Evolutionary conservation across 2,797 vertebrate species (phyloP).

Genomic region (Malurus splendens): DNA sequence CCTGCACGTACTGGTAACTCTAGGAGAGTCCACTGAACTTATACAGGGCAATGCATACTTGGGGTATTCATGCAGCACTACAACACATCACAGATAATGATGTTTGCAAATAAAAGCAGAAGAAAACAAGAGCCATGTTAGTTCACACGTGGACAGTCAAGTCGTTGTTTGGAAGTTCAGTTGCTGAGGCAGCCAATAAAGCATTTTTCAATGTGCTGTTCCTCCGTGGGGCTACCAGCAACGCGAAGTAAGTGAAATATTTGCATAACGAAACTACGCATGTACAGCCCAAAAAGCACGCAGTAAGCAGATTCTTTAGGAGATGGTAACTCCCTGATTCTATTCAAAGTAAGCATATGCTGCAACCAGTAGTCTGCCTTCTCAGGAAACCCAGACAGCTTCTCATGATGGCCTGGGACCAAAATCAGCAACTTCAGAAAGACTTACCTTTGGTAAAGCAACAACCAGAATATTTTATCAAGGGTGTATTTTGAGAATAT

Average conservation of each 20-base stretch:
- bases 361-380: background rate
- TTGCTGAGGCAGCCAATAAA: background rate
- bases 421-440: constrained; percentile 34
- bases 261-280: background rate
- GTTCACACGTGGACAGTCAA: background rate
- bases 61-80: background rate
- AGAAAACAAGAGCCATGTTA: background rate
- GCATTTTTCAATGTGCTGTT: background rate
- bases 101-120: background rate
- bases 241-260: background rate
- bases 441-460: background rate
- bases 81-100: background rate
- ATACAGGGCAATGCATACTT: background rate
- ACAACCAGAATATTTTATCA: constrained; percentile 23
- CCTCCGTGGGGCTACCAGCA: background rate
- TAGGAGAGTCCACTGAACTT: background rate
- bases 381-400: background rate
- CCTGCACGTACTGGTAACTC: accelerated
- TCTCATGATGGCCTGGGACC: background rate
- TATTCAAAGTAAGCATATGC: background rate
- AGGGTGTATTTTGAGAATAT: background rate
- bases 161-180: background rate
- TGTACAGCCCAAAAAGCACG: background rate
- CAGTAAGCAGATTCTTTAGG: background rate
- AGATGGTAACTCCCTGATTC: background rate